Base-by-base conservation (phyloP, 2,797 vertebrate species). In the Tragopan temminckii region DNA sequence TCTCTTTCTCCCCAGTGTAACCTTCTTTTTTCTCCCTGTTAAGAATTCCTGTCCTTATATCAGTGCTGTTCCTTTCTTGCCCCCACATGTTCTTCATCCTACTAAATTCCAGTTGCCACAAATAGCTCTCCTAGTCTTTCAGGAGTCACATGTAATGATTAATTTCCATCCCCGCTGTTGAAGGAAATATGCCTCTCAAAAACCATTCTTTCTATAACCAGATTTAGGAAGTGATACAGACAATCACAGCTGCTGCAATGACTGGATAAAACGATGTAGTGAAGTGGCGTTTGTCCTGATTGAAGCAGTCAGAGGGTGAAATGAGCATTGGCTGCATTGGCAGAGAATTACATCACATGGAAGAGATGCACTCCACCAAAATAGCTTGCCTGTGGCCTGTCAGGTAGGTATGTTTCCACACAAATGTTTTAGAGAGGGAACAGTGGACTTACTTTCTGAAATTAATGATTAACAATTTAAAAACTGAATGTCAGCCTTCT, bases 291-390 rank as follows among this genome's bases (percentile, higher is more conserved):
- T 77, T 62, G 27, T 33, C 31, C 67, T 63, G 59, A 10, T 5
- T 45, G 57, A 43, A 64, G 38, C 57, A 55, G 20, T 15, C 72
- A 36, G 16, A 86, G 50, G 12, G 33, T 19, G 23, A 1, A 0
- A 0, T 40, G 57, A 42, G 42, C 42, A 4, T 8, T 8, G 3
- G 6, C 29, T 23, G 53, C 23, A 8, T 1, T 36, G 63, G 6
- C 1, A 0, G 2, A 59, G 25, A 63, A 4, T 25, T 20, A 9
- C 1, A 0, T 18, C 29, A 1, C 5, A 25, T 14, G 13, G 9
- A 29, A 75, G 35, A 13, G 1, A 59, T 0, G 0, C 7, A 42
- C n/a, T 42, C 33, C 75, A 25, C 45, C 33, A 66, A 58, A 79
- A 20, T 1, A 1, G 1, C 9, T 63, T 25, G 25, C 11, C 48